These are phyloP conservation scores for Cataglyphis livida DNA, from an alignment of 2,888 invertebrate species.

Conservation along the genomic window DNA sequence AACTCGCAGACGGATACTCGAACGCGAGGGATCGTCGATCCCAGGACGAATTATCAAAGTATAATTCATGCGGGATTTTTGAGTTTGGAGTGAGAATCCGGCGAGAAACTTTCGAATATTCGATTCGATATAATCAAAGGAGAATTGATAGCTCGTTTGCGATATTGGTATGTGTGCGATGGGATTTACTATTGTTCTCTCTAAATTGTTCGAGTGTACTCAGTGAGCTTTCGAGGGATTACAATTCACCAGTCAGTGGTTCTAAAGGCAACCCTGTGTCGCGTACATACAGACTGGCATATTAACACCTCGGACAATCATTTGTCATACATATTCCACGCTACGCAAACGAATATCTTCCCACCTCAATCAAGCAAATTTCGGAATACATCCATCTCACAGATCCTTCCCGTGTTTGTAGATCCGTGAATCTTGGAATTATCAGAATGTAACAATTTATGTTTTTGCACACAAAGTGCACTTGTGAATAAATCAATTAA, in stretches of 20 bases:
- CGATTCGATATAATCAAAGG: slow-evolving; percentile 1
- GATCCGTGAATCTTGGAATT: not conserved
- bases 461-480: not conserved
- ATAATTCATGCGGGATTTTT: not conserved
- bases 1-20: not conserved
- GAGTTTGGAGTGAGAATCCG: not conserved
- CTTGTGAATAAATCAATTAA: not conserved
- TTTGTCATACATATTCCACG: slow-evolving; percentile 31
- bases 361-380: not conserved
- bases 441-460: not conserved
- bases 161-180: not conserved
- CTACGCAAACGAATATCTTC: slow-evolving; percentile 16
- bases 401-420: not conserved
- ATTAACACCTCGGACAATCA: slow-evolving; percentile 18
- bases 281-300: slow-evolving; percentile 11
- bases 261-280: slow-evolving; percentile 15
- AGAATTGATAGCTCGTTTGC: slow-evolving; percentile 2
- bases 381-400: not conserved
- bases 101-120: not conserved
- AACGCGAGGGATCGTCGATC: not conserved
- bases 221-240: slow-evolving; percentile 35
- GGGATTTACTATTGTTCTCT: slow-evolving; percentile 35
- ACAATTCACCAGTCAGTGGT: not conserved
- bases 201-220: slow-evolving; percentile 30
- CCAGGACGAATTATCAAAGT: not conserved